Conservation (phyloP, 2,888 invertebrate species). For the Hoplodrina ambigua region DNA sequence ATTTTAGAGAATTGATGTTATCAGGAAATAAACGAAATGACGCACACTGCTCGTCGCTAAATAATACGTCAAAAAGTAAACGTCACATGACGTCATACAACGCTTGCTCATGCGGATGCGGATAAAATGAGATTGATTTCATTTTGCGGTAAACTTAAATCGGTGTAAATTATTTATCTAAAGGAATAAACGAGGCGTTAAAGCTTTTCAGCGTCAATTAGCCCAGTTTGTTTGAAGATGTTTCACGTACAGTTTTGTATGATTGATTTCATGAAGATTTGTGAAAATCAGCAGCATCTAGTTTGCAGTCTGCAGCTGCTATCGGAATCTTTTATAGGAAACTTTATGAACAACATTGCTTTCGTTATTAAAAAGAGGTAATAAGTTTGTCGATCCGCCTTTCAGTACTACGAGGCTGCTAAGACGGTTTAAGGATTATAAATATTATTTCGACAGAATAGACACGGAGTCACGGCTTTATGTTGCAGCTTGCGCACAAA, state of each 20-base stretch:
- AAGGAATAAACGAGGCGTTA: conserved; percentile 7
- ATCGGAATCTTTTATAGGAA: background rate
- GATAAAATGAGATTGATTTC: conserved; percentile 10
- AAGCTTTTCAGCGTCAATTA: background rate
- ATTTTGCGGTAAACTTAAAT: conserved; percentile 76
- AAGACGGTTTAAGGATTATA: too few species aligned
- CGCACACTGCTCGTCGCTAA: conserved; percentile 36
- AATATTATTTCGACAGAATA: too few species aligned
- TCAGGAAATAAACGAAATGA: conserved; percentile 19
- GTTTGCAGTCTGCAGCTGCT: background rate
- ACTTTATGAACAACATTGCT: background rate
- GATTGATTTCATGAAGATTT: background rate
- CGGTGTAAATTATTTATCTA: conserved; percentile 21
- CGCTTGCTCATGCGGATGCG: conserved; percentile 58
- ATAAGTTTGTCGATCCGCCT: too few species aligned
- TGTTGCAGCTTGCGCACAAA: background rate
- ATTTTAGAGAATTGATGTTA: background rate
- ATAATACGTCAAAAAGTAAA: conserved; percentile 52
- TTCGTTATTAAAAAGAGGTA: too few species aligned
- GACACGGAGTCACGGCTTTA: background rate
- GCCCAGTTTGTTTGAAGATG: background rate
- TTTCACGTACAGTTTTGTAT: background rate
- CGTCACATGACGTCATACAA: conserved; percentile 77
- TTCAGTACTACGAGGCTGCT: background rate
- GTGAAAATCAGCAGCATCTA: background rate